A percentile compares a stretch with the other conserved stretches of the same genome.
Conservation (phyloP, 2,888 invertebrate genomes). For the Helobdella robusta region DNA sequence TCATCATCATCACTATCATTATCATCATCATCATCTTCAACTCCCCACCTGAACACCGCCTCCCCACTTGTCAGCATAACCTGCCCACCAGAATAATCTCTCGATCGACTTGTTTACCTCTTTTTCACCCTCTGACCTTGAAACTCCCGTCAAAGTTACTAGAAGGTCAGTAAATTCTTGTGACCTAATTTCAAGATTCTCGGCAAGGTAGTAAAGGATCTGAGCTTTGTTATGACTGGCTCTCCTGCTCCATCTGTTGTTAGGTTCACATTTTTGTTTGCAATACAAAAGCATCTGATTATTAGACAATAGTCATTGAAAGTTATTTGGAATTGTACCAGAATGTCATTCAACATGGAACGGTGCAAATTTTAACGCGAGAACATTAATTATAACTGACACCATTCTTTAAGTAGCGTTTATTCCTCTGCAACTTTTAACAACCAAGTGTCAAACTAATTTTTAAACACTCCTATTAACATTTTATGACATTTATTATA, state of each 20-base stretch:
- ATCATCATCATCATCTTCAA: constrained; percentile 9
- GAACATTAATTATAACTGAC: too few relatives aligned
- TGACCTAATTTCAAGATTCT: constrained; percentile 47
- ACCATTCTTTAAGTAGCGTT: too few relatives aligned
- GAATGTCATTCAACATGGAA: too few relatives aligned
- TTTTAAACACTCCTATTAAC: too few relatives aligned
- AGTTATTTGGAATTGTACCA: too few relatives aligned
- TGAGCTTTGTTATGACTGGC: constrained; percentile 50
- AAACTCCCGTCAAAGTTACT: constrained; percentile 41
- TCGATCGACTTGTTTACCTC: constrained; percentile 47
- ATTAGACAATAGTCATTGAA: too few relatives aligned
- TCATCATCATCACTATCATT: constrained; percentile 12
- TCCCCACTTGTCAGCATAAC: constrained; percentile 50
- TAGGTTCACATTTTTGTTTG: neutral
- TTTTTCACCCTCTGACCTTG: constrained; percentile 36
- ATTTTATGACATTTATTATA: too few relatives aligned
- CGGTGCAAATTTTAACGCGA: too few relatives aligned
- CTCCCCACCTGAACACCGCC: constrained; percentile 46
- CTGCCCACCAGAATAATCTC: constrained; percentile 50
- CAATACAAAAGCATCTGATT: too few relatives aligned
- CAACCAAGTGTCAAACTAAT: too few relatives aligned
- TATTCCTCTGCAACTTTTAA: too few relatives aligned
- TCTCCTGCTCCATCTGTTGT: constrained; percentile 47
- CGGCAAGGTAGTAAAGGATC: constrained; percentile 51
- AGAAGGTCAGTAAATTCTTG: constrained; percentile 44